phyloP scores from a whole-genome alignment of 2,113 vertebrate genomes.

The Embiotoca jacksoni region DNA sequence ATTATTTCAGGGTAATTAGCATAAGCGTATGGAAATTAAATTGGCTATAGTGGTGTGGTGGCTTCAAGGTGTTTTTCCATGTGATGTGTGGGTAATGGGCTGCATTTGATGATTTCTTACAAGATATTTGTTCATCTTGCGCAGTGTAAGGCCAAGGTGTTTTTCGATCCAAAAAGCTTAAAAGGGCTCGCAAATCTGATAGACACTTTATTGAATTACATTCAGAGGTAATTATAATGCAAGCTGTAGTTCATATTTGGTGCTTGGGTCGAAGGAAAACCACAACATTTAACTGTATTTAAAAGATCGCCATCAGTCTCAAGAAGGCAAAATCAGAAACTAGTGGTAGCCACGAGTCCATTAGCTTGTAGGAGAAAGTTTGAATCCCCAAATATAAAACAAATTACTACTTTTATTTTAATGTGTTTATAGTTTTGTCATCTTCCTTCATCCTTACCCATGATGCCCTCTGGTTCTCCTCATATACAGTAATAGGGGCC shows the following conservation, averaged over 20 bases:
- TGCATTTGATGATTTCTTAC: conserved; percentile 67
- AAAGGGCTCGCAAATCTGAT: conserved; percentile 41
- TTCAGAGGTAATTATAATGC: conserved; percentile 30
- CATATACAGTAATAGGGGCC: conserved; percentile 61
- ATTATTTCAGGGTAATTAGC: conserved; percentile 83
- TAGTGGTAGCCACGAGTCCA: not conserved
- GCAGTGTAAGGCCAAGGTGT: conserved; percentile 24
- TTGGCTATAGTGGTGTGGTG: conserved; percentile 73
- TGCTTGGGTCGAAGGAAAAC: not conserved
- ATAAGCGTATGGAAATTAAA: conserved; percentile 84
- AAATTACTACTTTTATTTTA: conserved; percentile 53
- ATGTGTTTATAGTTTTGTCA: conserved; percentile 50
- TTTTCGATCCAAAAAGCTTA: conserved; percentile 31
- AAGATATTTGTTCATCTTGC: conserved; percentile 44
- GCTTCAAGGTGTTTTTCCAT: conserved; percentile 80
- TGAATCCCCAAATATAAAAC: conserved; percentile 38
- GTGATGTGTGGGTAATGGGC: conserved; percentile 67
- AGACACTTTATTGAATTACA: conserved; percentile 33
- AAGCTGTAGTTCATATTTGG: conserved; percentile 22
- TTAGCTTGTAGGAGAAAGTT: conserved; percentile 19
- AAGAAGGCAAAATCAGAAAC: not conserved
- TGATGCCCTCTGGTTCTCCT: conserved; percentile 67
- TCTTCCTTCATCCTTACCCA: conserved; percentile 57
- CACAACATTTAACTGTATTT: not conserved
- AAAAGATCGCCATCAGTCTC: conserved; percentile 5